phyloP scores from a whole-genome alignment of 2,113 vertebrate species.

The Macquaria ambigua region DNA sequence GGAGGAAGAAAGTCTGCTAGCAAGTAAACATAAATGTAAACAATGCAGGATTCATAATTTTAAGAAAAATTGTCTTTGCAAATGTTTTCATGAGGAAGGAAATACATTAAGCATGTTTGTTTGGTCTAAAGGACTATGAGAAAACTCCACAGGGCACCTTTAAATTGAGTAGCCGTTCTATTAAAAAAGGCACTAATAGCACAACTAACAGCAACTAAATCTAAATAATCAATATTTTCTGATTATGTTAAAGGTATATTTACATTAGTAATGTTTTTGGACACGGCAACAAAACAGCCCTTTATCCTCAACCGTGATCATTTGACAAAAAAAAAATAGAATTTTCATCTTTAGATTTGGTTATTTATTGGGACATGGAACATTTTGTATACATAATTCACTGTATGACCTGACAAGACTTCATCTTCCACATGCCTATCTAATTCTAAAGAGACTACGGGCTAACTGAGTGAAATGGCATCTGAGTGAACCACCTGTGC shows the following conservation, averaged over 20 bases:
- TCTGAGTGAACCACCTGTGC: slow-evolving; percentile 73
- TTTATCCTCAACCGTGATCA: background rate
- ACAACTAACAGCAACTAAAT: background rate
- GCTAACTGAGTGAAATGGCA: slow-evolving; percentile 62
- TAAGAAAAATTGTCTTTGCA: background rate
- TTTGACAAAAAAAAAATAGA: background rate
- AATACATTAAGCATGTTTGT: background rate
- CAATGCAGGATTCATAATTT: background rate
- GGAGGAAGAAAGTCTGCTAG: background rate
- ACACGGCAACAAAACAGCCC: background rate
- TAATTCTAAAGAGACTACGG: slow-evolving; percentile 41
- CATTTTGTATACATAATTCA: slow-evolving; percentile 16
- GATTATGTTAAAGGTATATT: background rate
- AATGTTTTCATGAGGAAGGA: background rate
- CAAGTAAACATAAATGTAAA: background rate
- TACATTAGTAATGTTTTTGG: background rate
- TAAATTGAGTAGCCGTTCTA: background rate
- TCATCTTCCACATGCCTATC: slow-evolving; percentile 39
- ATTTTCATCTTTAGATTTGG: background rate
- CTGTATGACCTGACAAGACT: slow-evolving; percentile 2
- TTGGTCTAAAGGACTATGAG: background rate
- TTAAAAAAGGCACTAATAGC: background rate
- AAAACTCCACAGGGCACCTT: background rate
- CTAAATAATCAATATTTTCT: slow-evolving; percentile 1
- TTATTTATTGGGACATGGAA: background rate